Evolutionary conservation across 2,113 vertebrate genomes (phyloP), one percentile per base, ranked within the genome.

Genomic region (Cebus imitator): DNA sequence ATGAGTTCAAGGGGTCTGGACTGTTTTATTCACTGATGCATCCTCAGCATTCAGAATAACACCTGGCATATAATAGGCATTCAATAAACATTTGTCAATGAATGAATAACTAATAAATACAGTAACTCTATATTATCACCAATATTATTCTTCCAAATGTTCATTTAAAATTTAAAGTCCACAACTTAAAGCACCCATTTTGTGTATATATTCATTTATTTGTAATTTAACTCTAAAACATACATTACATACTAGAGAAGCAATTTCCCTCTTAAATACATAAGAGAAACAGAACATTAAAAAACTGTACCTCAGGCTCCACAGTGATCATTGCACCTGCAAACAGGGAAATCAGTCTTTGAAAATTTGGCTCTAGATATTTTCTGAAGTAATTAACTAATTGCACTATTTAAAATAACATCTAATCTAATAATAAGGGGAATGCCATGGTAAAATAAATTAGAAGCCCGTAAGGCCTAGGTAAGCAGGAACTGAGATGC

Each of bases 351-450:
- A 23, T 43, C 6, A 30, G 25, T 27, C 82, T 95, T 80, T 79
- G 58, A 90, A 87, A 90, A 87, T 23, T 76, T 37, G 37, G 35
- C 50, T 89, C 40, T 90, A 55, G 48, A 20, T 86, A 84, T 87
- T 87, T 94, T 73, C 68, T 92, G 72, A 90, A 84, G 37, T 80
- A 87, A 92, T 86, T 50, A 91, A 93, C 27, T 84, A 76, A 88
- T 87, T 94, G n/a, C 9, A 68, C 17, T 79, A 45, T 45, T 68
- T 93, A 68, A 97, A 94, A 57, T 76, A 79, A 35, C 6, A 37
- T 80, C n/a, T 91, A 87, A 90, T 55, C 8, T 20, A 83, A 55
- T 61, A 92, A 68, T 32, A 72, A 79, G n/a, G 32, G 50, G 27
- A 57, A 76, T 72, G 9, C 10, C 20, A 55, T 48, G 14, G 17